Conservation (phyloP, 1,140 invertebrate species). For the Atta cephalotes region DNA sequence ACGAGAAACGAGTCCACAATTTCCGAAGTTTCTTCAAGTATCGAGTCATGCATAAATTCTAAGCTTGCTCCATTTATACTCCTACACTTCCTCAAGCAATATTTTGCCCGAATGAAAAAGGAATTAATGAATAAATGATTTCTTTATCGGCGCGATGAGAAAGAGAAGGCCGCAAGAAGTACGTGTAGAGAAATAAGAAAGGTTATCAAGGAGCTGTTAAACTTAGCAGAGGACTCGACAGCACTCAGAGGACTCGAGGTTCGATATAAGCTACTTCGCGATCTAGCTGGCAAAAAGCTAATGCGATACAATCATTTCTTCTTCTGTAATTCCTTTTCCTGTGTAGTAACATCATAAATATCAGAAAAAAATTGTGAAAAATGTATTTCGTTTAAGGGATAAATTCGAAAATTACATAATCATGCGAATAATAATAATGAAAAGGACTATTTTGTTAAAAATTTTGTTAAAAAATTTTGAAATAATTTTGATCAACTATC, state of each 20-base stretch:
- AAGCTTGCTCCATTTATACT: neutral
- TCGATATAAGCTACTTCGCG: slow-evolving; percentile 34
- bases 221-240: neutral
- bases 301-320: slow-evolving; percentile 11
- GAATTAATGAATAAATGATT: slow-evolving; percentile 44
- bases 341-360: neutral
- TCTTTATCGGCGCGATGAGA: neutral
- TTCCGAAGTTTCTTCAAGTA: slow-evolving; percentile 35
- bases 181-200: slow-evolving; percentile 21
- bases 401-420: neutral
- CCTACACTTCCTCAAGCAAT: neutral
- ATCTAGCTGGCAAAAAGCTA: slow-evolving; percentile 35
- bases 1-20: slow-evolving; percentile 31
- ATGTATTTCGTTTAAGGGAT: neutral
- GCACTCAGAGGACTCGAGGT: neutral
- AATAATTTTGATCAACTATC: too few species aligned
- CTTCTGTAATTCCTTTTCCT: neutral
- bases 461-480: too few species aligned
- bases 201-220: slow-evolving; percentile 7
- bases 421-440: neutral
- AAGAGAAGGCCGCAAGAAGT: neutral
- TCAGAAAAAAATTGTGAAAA: neutral
- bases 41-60: slow-evolving; percentile 25
- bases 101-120: neutral
- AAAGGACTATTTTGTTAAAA: too few species aligned